Percentiles rank a stretch among this genome's conserved stretches.
Conservation (phyloP, 1,140 invertebrate species). For the Trissolcus basalis region DNA sequence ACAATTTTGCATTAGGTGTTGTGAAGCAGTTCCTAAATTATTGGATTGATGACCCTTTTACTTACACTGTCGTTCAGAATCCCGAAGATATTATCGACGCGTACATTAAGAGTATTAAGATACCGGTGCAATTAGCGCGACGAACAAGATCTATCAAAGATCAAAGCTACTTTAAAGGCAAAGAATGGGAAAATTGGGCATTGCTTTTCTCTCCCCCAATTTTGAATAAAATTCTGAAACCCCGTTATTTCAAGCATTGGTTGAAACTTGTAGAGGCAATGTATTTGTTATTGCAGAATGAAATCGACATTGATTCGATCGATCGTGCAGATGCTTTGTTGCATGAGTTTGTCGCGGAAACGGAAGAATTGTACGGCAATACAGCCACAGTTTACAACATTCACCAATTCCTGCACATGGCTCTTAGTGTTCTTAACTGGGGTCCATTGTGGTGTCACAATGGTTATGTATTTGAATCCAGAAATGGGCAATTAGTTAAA, state of each 20-base stretch:
- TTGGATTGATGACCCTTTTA: not conserved
- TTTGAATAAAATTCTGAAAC: constrained; percentile 8
- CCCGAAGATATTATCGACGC: not conserved
- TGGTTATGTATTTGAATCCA: constrained; percentile 16
- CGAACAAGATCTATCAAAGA: not conserved
- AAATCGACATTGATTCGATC: constrained; percentile 7
- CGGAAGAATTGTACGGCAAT: constrained; percentile 4
- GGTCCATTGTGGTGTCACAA: constrained; percentile 3
- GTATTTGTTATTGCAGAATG: too few species aligned
- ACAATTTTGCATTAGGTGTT: constrained; percentile 2
- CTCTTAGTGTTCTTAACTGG: constrained; percentile 3
- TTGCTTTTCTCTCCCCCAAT: constrained; percentile 7
- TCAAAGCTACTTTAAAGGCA: constrained; percentile 1
- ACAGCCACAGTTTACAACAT: constrained; percentile 28
- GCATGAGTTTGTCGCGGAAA: constrained; percentile 12
- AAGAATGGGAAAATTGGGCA: constrained; percentile 27
- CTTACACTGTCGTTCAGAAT: not conserved
- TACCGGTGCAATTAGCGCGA: constrained; percentile 1
- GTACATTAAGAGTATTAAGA: constrained; percentile 5
- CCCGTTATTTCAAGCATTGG: constrained; percentile 22
- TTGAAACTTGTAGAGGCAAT: constrained; percentile 22
- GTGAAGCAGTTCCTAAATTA: constrained; percentile 2
- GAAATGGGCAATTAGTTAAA: too few species aligned
- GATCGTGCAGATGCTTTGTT: constrained; percentile 13
- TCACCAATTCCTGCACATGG: constrained; percentile 18